Base-by-base conservation (phyloP, 2,113 vertebrate genomes). In the Gasterosteus aculeatus region DNA sequence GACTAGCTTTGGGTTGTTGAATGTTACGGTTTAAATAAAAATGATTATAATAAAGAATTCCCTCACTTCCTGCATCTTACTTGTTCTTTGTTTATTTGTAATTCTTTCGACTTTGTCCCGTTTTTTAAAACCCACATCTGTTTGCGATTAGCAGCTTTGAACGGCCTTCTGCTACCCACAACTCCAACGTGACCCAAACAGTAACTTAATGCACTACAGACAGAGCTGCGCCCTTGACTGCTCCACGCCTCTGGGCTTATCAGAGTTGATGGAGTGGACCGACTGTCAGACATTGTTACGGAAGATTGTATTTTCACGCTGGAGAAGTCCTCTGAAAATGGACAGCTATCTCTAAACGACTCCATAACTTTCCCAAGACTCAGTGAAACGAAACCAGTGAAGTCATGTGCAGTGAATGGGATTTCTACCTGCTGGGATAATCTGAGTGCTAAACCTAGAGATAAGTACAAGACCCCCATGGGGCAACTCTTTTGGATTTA, bases 361-460 rank as follows among this genome's bases (percentile, higher is more conserved):
- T 26, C 33, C 19, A 39, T 15, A 39, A 39, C n/a, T 53, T 68
- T 68, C 65, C 65, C 33, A 53, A 53, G 31, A 18, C 46, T 41
- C 18, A 11, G 31, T 72, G 69, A 62, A 62, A 51, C 4, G 2
- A 29, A 61, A 53, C n/a, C 15, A 26, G 57, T 72, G 46, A 31
- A 39, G 26, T 62, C n/a, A 19, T 64, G 59, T 31, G 47, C 35
- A 54, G 47, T 33, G 26, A 44, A 42, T 33, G 5, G 60, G 49
- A 65, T 73, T 33, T 42, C 71, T 73, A 63, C 71, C 38, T 54
- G 26, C 71, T 64, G 60, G 47, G 71, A 54, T 64, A 63, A 73
- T 73, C 59, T 42, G 4, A 51, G 60, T 6, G 47, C 18, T 73
- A 63, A 62, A 73, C 7, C 33, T 38, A 8, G 19, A 73, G 59